A percentile compares a stretch with the other conserved stretches of the same genome.
Conservation (phyloP, 2,797 vertebrate genomes). For the Halcyon smyrnensis region DNA sequence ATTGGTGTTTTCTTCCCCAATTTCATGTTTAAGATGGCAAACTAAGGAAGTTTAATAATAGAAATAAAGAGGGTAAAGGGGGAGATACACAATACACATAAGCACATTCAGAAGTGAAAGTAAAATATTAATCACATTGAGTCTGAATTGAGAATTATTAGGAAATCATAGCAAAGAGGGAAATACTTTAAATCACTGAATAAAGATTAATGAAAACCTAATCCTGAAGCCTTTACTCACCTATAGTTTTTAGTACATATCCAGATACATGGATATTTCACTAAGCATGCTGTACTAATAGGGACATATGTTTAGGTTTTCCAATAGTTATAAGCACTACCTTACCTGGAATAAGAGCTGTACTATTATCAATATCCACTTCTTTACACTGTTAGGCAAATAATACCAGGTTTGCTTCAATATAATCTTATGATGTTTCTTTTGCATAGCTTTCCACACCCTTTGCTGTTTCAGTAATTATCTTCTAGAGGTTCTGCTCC, state of each 20-base stretch:
- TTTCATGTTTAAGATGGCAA: background rate
- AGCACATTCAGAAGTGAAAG: background rate
- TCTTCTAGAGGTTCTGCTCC: constrained; percentile 80
- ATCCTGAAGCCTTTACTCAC: background rate
- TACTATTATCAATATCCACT: background rate
- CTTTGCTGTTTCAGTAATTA: constrained; percentile 74
- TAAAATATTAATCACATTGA: background rate
- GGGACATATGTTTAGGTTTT: background rate
- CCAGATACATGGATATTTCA: background rate
- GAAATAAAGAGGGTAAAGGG: background rate
- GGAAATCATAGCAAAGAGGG: too few relatives aligned
- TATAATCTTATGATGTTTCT: too few relatives aligned
- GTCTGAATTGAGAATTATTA: background rate
- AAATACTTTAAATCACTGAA: background rate
- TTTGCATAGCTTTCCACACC: too few relatives aligned
- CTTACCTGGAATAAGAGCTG: background rate
- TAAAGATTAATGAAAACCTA: background rate
- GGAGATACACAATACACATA: background rate
- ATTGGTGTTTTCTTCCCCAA: background rate
- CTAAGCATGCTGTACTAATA: background rate
- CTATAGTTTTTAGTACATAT: background rate
- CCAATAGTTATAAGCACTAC: background rate
- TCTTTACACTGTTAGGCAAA: background rate
- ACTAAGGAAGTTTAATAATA: background rate
- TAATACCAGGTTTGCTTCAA: too few relatives aligned